Percentiles rank a stretch among this genome's conserved stretches.
These are phyloP conservation scores for Oncorhynchus nerka DNA, from an alignment of 2,113 vertebrate genomes.

Conservation along the genomic window DNA sequence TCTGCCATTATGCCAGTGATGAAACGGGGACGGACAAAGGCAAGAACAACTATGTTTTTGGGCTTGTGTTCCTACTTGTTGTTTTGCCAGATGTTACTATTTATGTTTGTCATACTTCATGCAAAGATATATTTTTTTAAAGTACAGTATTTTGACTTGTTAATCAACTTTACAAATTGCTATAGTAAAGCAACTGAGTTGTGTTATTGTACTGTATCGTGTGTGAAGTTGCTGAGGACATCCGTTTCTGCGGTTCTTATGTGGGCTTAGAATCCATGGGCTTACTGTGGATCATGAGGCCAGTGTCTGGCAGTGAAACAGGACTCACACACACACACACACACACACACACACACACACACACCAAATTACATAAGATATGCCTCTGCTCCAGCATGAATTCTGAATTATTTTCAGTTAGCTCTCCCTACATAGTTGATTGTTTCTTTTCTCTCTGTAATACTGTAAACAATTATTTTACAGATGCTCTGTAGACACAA, in stretches of 20 bases:
- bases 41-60: not conserved
- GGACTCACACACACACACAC: conserved; percentile 25
- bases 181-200: not conserved
- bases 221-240: not conserved
- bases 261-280: conserved; percentile 31
- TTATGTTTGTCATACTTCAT: too few relatives aligned
- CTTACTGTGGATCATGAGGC: conserved; percentile 36
- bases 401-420: too few relatives aligned
- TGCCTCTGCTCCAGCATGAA: too few relatives aligned
- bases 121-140: too few relatives aligned
- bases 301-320: conserved; percentile 22
- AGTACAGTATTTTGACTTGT: not conserved
- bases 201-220: not conserved
- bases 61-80: too few relatives aligned
- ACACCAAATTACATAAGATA: not conserved
- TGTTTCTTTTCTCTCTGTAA: not conserved
- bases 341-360: too few relatives aligned
- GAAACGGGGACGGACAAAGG: not conserved
- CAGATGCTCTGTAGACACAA: not conserved
- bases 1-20: not conserved
- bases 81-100: too few relatives aligned
- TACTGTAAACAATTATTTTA: too few relatives aligned
- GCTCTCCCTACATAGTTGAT: too few relatives aligned
- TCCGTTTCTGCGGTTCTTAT: conserved; percentile 25
- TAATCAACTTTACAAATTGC: not conserved